Evolutionary conservation across 2,888 invertebrate species (phyloP).

Genomic region (Labia minor): DNA sequence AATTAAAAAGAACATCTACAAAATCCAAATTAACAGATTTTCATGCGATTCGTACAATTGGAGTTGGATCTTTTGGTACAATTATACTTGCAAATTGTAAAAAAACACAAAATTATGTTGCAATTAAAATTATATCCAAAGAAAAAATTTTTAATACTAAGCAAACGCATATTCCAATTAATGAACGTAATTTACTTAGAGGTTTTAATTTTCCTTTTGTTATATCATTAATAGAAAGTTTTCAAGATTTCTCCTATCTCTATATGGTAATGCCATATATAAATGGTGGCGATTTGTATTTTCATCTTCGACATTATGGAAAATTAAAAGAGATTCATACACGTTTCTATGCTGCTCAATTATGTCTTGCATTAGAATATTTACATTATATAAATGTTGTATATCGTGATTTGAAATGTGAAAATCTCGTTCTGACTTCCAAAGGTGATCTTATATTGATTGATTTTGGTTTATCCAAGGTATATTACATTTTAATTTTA

Average conservation of each 20-base stretch:
- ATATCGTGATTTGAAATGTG: slow-evolving; percentile 86
- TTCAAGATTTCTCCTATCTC: not conserved
- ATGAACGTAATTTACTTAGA: slow-evolving; percentile 14
- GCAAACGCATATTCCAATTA: slow-evolving; percentile 51
- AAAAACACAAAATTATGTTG: slow-evolving; percentile 40
- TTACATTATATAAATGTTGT: slow-evolving; percentile 76
- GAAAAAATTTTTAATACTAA: slow-evolving; percentile 52
- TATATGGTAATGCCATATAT: slow-evolving; percentile 17
- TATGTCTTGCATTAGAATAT: slow-evolving; percentile 84
- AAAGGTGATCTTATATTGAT: slow-evolving; percentile 74
- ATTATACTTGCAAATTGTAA: slow-evolving; percentile 50
- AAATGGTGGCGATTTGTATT: slow-evolving; percentile 15
- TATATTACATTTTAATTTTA: too few relatives aligned
- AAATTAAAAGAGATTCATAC: slow-evolving; percentile 64
- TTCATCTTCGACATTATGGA: slow-evolving; percentile 27
- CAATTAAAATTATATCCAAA: slow-evolving; percentile 53
- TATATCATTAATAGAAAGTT: slow-evolving; percentile 14
- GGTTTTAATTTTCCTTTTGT: slow-evolving; percentile 15
- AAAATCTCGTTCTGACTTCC: slow-evolving; percentile 73
- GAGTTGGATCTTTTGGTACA: slow-evolving; percentile 49
- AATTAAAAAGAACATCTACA: not conserved
- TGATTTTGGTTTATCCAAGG: slow-evolving; percentile 92
- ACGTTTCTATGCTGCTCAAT: slow-evolving; percentile 85
- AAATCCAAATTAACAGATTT: slow-evolving; percentile 43
- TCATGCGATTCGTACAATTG: slow-evolving; percentile 46